Percentiles rank a stretch among this genome's conserved stretches.
phyloP scores from a whole-genome alignment of 1,140 invertebrate species.

The Laupala kohalensis region DNA sequence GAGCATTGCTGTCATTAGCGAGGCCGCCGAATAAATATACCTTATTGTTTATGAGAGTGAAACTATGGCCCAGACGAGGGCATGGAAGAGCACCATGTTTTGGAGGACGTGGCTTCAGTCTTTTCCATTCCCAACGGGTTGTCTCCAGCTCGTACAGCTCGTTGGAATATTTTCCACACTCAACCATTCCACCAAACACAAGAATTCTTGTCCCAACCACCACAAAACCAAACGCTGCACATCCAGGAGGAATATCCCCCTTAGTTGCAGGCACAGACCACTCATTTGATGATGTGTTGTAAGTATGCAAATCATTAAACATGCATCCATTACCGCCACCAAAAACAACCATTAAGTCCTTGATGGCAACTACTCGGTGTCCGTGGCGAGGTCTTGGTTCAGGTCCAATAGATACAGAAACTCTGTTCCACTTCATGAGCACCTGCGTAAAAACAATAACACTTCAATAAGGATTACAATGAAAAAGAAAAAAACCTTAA shows the following conservation, averaged over 20 bases:
- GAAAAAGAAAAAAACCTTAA: not conserved
- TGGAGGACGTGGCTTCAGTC: slow-evolving; percentile 77
- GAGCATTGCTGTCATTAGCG: slow-evolving; percentile 94
- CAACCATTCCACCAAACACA: slow-evolving; percentile 98
- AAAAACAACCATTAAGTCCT: slow-evolving; percentile 98
- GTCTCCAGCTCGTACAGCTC: slow-evolving; percentile 94
- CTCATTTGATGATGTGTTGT: slow-evolving; percentile 95
- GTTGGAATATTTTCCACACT: slow-evolving; percentile 99
- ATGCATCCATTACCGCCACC: slow-evolving; percentile 99
- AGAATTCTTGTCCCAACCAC: slow-evolving; percentile 89
- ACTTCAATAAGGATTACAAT: not conserved
- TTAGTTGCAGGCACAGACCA: slow-evolving; percentile 98
- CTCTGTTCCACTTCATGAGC: slow-evolving; percentile 84
- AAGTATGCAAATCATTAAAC: slow-evolving; percentile 97
- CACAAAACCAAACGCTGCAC: slow-evolving; percentile 97
- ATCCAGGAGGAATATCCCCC: slow-evolving; percentile 95
- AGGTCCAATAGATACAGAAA: slow-evolving; percentile 81
- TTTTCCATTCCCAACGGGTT: slow-evolving; percentile 96
- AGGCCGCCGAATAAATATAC: slow-evolving; percentile 95
- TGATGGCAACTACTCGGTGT: slow-evolving; percentile 94
- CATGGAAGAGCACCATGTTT: slow-evolving; percentile 73
- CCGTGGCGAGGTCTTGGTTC: slow-evolving; percentile 94
- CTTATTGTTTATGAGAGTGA: slow-evolving; percentile 88
- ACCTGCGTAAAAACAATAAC: not conserved
- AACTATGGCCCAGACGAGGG: slow-evolving; percentile 91